A percentile compares a stretch with the other conserved stretches of the same genome.
phyloP scores from a whole-genome alignment of 2,797 vertebrate genomes.

The Oreochromis mossambicus region DNA sequence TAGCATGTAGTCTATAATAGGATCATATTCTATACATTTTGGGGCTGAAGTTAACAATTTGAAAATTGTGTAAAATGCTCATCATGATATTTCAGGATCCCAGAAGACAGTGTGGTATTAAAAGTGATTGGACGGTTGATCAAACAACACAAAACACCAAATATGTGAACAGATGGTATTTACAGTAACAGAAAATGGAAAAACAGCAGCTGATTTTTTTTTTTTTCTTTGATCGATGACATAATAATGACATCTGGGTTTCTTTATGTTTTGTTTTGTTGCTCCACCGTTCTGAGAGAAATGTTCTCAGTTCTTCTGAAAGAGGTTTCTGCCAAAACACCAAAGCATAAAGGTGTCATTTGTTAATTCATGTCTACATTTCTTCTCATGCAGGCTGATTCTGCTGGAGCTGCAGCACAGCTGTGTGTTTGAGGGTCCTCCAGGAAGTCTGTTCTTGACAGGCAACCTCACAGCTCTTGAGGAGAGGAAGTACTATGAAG shows the following conservation, averaged over 20 bases:
- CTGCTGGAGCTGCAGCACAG: slow-evolving; percentile 62
- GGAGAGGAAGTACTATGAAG: slow-evolving; percentile 61
- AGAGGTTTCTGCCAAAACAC: neutral
- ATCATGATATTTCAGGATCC: neutral
- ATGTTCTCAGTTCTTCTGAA: neutral
- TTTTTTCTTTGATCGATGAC: neutral
- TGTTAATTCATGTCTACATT: neutral
- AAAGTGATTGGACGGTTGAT: neutral
- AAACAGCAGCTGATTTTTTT: accelerated
- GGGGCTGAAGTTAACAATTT: neutral
- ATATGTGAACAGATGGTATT: neutral
- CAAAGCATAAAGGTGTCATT: neutral
- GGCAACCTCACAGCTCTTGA: slow-evolving; percentile 63
- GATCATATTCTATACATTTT: neutral
- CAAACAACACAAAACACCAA: neutral
- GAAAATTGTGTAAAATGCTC: neutral
- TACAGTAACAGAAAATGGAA: neutral
- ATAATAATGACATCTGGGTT: accelerated
- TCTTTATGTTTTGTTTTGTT: accelerated
- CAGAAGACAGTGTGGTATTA: neutral
- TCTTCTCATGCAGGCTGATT: slow-evolving; percentile 41
- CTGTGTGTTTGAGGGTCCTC: slow-evolving; percentile 64
- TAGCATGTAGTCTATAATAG: neutral
- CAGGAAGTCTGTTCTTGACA: slow-evolving; percentile 62
- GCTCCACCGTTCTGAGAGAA: neutral